Evolutionary conservation across 2,113 vertebrate species (phyloP).

Genomic region (Serinus canaria): DNA sequence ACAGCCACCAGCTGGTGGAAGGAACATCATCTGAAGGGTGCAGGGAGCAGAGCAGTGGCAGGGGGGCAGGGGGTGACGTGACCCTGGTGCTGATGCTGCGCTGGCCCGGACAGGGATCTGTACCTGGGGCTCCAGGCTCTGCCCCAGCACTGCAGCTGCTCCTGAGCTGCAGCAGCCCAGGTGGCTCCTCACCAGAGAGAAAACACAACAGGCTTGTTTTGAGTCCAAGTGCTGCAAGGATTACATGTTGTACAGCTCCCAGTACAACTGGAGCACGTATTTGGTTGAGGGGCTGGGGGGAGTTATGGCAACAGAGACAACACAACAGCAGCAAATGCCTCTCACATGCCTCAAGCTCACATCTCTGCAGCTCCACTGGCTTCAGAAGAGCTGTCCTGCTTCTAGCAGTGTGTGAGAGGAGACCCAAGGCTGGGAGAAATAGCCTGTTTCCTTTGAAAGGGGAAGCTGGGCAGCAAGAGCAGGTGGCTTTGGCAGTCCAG

Average conservation of each 20-base stretch:
- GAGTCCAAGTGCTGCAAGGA: background rate
- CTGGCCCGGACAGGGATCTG: background rate
- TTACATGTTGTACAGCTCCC: background rate
- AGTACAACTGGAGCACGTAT: background rate
- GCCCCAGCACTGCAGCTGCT: background rate
- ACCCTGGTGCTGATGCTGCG: background rate
- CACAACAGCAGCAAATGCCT: background rate
- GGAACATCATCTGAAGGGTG: background rate
- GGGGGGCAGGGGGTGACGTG: background rate
- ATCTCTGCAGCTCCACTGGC: background rate
- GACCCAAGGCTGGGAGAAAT: background rate
- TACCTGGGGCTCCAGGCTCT: background rate
- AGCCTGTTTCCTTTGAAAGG: background rate
- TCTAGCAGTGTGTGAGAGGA: background rate
- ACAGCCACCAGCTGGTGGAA: background rate
- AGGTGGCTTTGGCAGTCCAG: slow-evolving; percentile 8
- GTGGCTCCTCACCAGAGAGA: background rate
- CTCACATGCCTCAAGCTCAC: background rate
- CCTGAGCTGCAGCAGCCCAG: background rate
- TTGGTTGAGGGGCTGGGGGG: background rate
- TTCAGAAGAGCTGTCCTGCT: background rate
- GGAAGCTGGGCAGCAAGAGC: background rate
- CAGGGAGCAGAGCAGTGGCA: background rate
- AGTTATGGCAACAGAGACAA: background rate
- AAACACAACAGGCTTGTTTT: background rate